Base-by-base conservation (phyloP, 2,888 invertebrate species). In the Amaurobius ferox region DNA sequence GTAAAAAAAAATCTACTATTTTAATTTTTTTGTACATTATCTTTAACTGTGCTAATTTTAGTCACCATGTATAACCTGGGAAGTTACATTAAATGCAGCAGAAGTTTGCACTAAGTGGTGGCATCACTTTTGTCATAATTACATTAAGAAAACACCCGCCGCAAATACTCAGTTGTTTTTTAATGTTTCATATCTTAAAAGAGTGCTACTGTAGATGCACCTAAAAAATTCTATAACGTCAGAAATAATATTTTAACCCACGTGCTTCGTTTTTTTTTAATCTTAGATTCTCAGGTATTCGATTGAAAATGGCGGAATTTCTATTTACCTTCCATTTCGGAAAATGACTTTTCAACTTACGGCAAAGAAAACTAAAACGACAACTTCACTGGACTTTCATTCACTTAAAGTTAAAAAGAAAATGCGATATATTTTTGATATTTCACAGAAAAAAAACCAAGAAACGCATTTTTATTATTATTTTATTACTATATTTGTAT, bases 281-380 rank as follows among this genome's bases (percentile, higher is more conserved):
- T 85, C 83, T 85, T 77, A 67, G 66, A 70, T 70, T 85, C 66
- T 28, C 23, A 55, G 71, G 71, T 55, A 85, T 77, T 77, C 83
- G 77, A 85, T 85, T 85, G 83, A 85, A 72, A 85, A 78, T 85
- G 72, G 55, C 78, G 71, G 76, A 85, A 55, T 77, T 62, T 76
- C 74, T 85, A 77, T 85, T 85, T 85, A 85, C 83, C 72, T 85
- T 85, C 83, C 77, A 85, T 85, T 85, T 85, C 67, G 78, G 83
- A 85, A 85, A 85, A 85, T 85, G 83, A 85, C 77, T 85, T 85
- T 77, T 71, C 26, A 64, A 32, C 81, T 29, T 70, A 83, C 44
- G 66, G 72, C 66, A 77, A 72, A 85, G 77, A 72, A 85, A 76
- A 71, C 66, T 71, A 77, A 85, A 85, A 85, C 78, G 83, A 85